phyloP scores from a whole-genome alignment of 30 jellyfish, hydroid and myxozoan genomes.

The Turritopsis rubra region DNA sequence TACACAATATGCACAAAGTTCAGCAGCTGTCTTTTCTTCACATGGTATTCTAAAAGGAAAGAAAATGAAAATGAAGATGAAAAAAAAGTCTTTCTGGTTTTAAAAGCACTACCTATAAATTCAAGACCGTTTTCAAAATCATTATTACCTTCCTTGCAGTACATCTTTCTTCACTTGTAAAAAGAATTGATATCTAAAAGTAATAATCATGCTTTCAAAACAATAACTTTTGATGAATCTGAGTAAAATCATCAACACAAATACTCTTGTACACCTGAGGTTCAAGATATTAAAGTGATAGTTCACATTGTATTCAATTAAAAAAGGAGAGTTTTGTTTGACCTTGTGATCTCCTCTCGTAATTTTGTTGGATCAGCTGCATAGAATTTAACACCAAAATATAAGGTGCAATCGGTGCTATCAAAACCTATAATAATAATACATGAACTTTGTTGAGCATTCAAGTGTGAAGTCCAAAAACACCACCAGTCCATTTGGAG shows the following conservation, averaged over 20 bases:
- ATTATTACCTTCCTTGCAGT: constrained; percentile 81
- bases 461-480: neutral
- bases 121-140: neutral
- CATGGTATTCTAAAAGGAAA: constrained; percentile 68
- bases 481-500: neutral
- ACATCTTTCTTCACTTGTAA: constrained; percentile 85
- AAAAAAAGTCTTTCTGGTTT: neutral
- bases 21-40: constrained; percentile 81
- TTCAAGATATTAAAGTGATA: too few relatives aligned
- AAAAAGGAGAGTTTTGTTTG: neutral
- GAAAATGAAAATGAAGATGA: neutral
- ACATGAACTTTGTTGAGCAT: neutral
- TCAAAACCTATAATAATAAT: neutral
- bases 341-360: constrained; percentile 87
- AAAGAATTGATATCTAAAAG: constrained; percentile 74
- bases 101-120: neutral
- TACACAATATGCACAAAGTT: constrained; percentile 83
- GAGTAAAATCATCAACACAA: neutral
- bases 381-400: constrained; percentile 82
- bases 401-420: constrained; percentile 21
- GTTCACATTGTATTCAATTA: neutral
- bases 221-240: neutral
- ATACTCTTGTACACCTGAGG: too few relatives aligned
- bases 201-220: neutral
- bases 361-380: constrained; percentile 95